Conservation (phyloP, 1,140 invertebrate genomes). For the Drosophila guanche region DNA sequence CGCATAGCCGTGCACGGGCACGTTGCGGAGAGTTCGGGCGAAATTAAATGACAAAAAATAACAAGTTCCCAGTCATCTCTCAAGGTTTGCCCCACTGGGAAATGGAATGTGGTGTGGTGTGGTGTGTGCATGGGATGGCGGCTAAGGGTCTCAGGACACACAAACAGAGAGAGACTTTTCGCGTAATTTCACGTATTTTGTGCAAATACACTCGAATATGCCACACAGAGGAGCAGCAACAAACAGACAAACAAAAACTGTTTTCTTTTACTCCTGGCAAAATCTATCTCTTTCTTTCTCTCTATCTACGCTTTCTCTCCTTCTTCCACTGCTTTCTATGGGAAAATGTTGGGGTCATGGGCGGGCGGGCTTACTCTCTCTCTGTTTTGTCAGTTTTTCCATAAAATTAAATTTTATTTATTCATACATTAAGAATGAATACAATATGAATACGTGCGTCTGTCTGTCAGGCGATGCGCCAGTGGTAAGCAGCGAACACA, state of each 20-base stretch:
- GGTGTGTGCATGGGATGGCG: neutral
- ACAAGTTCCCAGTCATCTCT: conserved; percentile 40
- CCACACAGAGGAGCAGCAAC: conserved; percentile 42
- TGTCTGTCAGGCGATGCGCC: conserved; percentile 42
- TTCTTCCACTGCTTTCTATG: conserved; percentile 3
- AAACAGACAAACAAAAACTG: conserved; percentile 51
- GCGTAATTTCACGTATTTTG: conserved; percentile 80
- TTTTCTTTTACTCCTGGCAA: conserved; percentile 49
- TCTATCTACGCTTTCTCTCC: neutral
- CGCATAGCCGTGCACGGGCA: conserved; percentile 27
- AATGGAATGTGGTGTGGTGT: too few species aligned
- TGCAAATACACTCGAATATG: conserved; percentile 78
- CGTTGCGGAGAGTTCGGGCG: neutral
- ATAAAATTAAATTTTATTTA: conserved; percentile 81
- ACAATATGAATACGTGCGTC: too few species aligned
- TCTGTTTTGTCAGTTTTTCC: conserved; percentile 59
- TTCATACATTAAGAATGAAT: conserved; percentile 72
- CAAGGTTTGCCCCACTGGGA: conserved; percentile 13
- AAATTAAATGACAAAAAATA: conserved; percentile 73
- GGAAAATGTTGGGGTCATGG: neutral
- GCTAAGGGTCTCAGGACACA: conserved; percentile 5
- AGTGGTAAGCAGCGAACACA: neutral
- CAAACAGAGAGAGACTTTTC: conserved; percentile 46
- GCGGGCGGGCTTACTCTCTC: neutral
- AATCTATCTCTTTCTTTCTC: conserved; percentile 19